These are phyloP conservation scores for Macropodus opercularis DNA, from an alignment of 2,797 vertebrate species.

Conservation along the genomic window DNA sequence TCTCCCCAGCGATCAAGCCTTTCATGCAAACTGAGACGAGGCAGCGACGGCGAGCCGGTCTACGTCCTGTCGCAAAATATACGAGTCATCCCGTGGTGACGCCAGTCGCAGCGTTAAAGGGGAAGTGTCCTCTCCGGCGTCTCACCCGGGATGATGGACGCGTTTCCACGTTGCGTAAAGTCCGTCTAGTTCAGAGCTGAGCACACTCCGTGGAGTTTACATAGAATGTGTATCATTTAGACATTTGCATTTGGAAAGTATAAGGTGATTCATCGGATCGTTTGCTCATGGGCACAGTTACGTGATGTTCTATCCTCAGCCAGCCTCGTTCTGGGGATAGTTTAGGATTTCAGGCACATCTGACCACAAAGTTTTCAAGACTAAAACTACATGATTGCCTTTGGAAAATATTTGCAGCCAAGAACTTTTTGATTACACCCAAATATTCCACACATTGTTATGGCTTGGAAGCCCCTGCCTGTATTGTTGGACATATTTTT, in stretches of 20 bases:
- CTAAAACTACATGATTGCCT: neutral
- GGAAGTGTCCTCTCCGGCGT: constrained; percentile 38
- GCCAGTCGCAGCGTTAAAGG: constrained; percentile 64
- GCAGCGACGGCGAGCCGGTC: constrained; percentile 40
- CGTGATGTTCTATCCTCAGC: neutral
- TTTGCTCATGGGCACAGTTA: too few relatives aligned
- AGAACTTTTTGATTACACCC: neutral
- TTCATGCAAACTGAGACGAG: constrained; percentile 7
- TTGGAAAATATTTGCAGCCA: neutral
- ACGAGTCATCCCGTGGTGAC: constrained; percentile 58
- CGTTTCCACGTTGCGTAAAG: too few relatives aligned
- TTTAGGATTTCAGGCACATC: neutral
- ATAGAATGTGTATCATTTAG: too few relatives aligned
- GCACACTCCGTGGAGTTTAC: too few relatives aligned
- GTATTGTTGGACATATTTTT: neutral
- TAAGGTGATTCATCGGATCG: too few relatives aligned
- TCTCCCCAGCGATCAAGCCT: neutral
- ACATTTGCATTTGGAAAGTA: too few relatives aligned
- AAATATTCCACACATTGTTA: neutral
- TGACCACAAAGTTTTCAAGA: neutral
- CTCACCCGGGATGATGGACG: neutral
- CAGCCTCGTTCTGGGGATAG: constrained; percentile 4
- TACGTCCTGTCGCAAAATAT: constrained; percentile 75
- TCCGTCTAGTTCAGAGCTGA: too few relatives aligned
- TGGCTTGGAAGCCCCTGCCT: neutral